Evolutionary conservation across 1,140 invertebrate genomes (phyloP), one percentile per base, ranked within the genome.

Genomic region (Neelides sp.): DNA sequence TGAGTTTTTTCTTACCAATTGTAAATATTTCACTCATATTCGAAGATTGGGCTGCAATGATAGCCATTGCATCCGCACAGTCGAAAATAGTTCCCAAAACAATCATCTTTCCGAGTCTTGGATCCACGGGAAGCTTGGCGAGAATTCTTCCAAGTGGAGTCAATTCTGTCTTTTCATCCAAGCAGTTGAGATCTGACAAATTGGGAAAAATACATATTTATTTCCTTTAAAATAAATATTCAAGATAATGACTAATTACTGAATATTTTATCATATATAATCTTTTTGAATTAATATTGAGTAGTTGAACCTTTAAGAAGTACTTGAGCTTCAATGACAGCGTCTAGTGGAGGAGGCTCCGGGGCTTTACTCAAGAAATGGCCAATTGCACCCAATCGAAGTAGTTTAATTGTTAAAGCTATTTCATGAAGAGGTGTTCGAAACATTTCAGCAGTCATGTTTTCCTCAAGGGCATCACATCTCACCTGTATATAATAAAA

Each of bases 401-500:
- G 70, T 2, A 95, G 68, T 67, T 93, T 88, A 64, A 85, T 84
- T 51, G 79, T 82, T 13, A 91, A 70, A 0, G 84, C 82, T 34
- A 91, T 69, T 64, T 96, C 91, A 64, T 96, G 91, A 3, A 96
- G 71, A 0, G 92, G 92, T 2, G 90, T 95, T 43, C 92, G 74
- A 69, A 95, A 93, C 76, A 96, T 96, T 72, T 96, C 92, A 0
- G 91, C 89, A 0, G 86, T 92, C 64, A 88, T 80, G 61, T 93
- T 85, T 59, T 94, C 84, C 8, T 95, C 90, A 40, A 95, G 69
- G 46, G 75, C 79, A 0, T 78, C 69, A 62, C 68, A 87, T 17
- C 85, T 70, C 0, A 81, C 78, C 48, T 72, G 69, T 0, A 55
- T n/a, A 39, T 23, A 44, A 48, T 39, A 17, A 48, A 43, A 30